phyloP scores from a whole-genome alignment of 1,140 invertebrate genomes.

The Condylostylus longicornis region DNA sequence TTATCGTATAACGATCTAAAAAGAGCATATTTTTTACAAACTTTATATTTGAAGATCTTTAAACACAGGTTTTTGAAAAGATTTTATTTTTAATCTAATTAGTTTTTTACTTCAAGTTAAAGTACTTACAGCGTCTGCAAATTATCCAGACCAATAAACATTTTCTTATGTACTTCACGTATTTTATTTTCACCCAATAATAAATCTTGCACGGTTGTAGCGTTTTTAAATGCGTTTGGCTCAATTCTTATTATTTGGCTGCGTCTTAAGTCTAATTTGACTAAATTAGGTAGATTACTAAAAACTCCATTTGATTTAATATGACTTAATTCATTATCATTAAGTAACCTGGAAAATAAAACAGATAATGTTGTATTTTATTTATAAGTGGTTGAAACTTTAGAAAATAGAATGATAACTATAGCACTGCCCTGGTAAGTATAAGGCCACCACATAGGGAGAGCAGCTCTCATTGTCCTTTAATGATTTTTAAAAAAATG shows the following conservation, averaged over 20 bases:
- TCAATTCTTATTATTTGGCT: slow-evolving; percentile 79
- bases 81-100: background rate
- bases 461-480: no score
- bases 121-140: slow-evolving; percentile 62
- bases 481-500: no score
- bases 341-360: slow-evolving; percentile 52
- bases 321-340: slow-evolving; percentile 76
- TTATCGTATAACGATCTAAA: slow-evolving; percentile 77
- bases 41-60: background rate
- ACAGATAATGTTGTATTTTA: no score
- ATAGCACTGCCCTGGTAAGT: background rate
- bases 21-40: slow-evolving; percentile 10
- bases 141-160: slow-evolving; percentile 71
- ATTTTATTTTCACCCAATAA: slow-evolving; percentile 74
- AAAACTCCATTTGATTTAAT: slow-evolving; percentile 76
- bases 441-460: background rate
- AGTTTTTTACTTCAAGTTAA: background rate
- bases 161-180: slow-evolving; percentile 75
- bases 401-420: background rate
- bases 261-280: slow-evolving; percentile 77
- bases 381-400: slow-evolving; percentile 4
- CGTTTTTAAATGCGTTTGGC: slow-evolving; percentile 78
- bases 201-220: slow-evolving; percentile 73
- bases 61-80: slow-evolving; percentile 1
- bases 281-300: slow-evolving; percentile 69